Evolutionary conservation across 1,140 invertebrate genomes (phyloP), one percentile per base, ranked within the genome.

Genomic region (Rhyzopertha dominica): DNA sequence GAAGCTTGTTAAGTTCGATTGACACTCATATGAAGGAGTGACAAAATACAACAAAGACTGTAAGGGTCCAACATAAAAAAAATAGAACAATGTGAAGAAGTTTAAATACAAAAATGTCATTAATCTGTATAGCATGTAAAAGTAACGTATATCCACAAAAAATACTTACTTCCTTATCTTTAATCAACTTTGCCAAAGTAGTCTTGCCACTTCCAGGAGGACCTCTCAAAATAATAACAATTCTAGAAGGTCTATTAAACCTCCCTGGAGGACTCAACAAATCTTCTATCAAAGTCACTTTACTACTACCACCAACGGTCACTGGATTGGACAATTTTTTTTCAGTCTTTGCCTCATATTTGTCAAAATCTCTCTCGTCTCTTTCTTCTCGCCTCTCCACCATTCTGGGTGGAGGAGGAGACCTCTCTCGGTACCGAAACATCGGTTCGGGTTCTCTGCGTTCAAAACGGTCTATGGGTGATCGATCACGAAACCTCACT

Each of bases 171-270:
- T 76, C 73, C 65, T 70, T 74, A 78, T 90, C 79, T 57, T 91
- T 88, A 29, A 94, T 87, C 20, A 91, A 69, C 73, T 90, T 91
- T 3, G 88, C 86, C 54, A 90, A 74, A 69, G 83, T 85, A 19
- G 87, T 88, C 73, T 94, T 94, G 30, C 91, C 90, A 68, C 87
- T 87, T 2, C 92, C 90, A 12, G 91, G 90, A 35, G 85, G 80
- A 45, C 94, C 93, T 67, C 94, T 71, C 9, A 98, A 66, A 54
- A 98, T 89, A 37, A 96, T 85, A 16, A 86, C 87, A 51, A 97
- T 85, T 64, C 89, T 84, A 16, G 76, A 71, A 31, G 90, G 90
- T 61, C 90, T 74, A 50, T 76, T 81, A 52, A 76, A 76, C 49
- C 85, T 75, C 31, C 82, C 89, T 31, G 85, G 90, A 32, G 68